phyloP scores from a whole-genome alignment of 2,797 vertebrate genomes.

The Sebastes itinus region DNA sequence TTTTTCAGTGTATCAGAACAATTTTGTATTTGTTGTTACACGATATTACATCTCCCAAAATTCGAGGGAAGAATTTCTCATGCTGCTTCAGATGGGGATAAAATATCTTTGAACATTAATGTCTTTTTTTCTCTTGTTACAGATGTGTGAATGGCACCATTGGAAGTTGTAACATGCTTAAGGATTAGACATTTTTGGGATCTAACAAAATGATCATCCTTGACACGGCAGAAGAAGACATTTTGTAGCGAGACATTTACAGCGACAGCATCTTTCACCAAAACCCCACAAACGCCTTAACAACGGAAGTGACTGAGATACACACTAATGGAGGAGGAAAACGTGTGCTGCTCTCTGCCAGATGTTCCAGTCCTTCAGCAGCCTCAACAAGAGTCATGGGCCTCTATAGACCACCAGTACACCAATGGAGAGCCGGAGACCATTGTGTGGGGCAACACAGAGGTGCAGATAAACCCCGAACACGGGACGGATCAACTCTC shows the following conservation, averaged over 20 bases:
- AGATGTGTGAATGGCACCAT: conserved; percentile 34
- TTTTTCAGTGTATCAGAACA: conserved; percentile 7
- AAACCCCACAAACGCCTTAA: neutral
- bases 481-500: neutral
- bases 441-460: conserved; percentile 6
- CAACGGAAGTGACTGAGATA: conserved; percentile 12
- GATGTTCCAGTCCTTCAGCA: conserved; percentile 22
- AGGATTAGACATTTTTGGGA: conserved; percentile 11
- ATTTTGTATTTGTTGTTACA: neutral
- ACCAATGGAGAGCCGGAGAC: conserved; percentile 53
- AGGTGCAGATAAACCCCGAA: conserved; percentile 20
- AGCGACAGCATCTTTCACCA: neutral
- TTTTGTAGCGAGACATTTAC: conserved; percentile 32
- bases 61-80: neutral
- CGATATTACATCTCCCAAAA: neutral
- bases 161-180: neutral
- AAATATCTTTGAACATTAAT: conserved; percentile 1
- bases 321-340: conserved; percentile 72
- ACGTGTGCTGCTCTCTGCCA: conserved; percentile 26
- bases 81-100: neutral
- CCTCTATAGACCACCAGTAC: conserved; percentile 11
- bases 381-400: conserved; percentile 27
- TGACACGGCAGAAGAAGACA: conserved; percentile 6
- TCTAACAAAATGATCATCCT: conserved; percentile 27
- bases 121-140: conserved; percentile 12